Evolutionary conservation across 2,888 invertebrate genomes (phyloP), one percentile per base, ranked within the genome.

Genomic region (Phoenoteleia sp.): DNA sequence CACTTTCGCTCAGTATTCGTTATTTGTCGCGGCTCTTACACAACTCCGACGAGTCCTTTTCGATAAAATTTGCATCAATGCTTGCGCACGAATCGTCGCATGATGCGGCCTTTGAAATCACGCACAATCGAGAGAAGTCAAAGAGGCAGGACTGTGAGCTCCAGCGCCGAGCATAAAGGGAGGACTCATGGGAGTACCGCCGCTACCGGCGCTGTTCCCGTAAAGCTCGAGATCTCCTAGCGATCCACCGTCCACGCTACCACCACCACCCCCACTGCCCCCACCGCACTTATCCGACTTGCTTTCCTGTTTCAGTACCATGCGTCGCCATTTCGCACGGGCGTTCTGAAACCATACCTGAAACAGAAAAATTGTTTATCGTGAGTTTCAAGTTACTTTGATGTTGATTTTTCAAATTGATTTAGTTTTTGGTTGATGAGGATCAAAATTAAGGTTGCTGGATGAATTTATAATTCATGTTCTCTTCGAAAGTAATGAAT

Each of bases 271-370:
- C 77, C 87, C 86, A 49, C 89, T 89, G 67, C 96, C 95, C 11
- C 95, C 94, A 17, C 96, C 96, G 91, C 96, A 96, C 91, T 96
- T 97, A 91, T 97, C 97, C 87, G 95, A 95, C 91, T 96, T 96
- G 93, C 96, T 96, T 92, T 97, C 97, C 92, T 97, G 97, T 92
- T 97, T 97, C 89, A 97, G 95, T 94, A 97, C 96, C 96, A 97
- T 97, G 88, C 98, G 96, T 91, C 98, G 96, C 96, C 98, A 98
- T 95, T 98, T 98, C 88, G 98, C 98, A 42, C 98, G 95, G 27
- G 98, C 98, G 93, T 98, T 98, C 94, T 98, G 98, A 94, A 98
- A 98, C 98, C 98, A 98, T 75, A 98, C 98, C 98, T 98, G 96
- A 45, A 95, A 94, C 94, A 95, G 94, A 87, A 74, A 72, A n/a